These are phyloP conservation scores for Ptiloglossa arizonensis DNA, from an alignment of 1,140 invertebrate species.

Conservation along the genomic window DNA sequence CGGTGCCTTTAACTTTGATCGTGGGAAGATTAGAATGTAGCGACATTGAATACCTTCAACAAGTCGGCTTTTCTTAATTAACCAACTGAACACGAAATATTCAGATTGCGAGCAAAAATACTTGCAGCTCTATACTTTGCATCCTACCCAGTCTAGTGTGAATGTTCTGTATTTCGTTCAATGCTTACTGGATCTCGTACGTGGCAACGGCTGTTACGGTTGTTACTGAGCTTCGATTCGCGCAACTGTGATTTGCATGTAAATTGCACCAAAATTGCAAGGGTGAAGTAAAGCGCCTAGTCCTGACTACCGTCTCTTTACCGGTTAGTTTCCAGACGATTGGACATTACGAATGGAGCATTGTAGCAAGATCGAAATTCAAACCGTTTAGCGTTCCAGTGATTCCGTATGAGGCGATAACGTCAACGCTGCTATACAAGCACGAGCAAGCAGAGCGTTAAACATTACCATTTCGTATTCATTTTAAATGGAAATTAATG, in stretches of 20 bases:
- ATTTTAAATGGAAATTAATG: too few species aligned
- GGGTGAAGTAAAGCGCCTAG: neutral
- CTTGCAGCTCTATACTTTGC: too few species aligned
- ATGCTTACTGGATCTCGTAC: neutral
- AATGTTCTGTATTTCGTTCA: neutral
- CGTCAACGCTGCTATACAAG: neutral
- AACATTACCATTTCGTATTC: too few species aligned
- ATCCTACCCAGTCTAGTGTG: neutral
- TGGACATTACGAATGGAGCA: neutral
- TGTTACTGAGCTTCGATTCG: neutral
- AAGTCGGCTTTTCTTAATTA: too few species aligned
- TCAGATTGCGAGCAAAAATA: neutral
- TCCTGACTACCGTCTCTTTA: conserved; percentile 9
- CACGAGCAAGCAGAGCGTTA: too few species aligned
- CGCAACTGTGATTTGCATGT: conserved; percentile 39
- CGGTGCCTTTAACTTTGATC: too few species aligned
- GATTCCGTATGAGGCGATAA: neutral
- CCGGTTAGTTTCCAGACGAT: conserved; percentile 15
- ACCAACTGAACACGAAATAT: too few species aligned
- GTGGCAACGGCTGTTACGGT: neutral
- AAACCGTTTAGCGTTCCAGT: neutral
- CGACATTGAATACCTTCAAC: too few species aligned
- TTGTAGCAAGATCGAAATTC: conserved; percentile 9
- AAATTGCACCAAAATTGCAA: conserved; percentile 47
- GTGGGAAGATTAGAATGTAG: too few species aligned